Base-by-base conservation (phyloP, 2,888 invertebrate genomes). In the Spodoptera exigua region DNA sequence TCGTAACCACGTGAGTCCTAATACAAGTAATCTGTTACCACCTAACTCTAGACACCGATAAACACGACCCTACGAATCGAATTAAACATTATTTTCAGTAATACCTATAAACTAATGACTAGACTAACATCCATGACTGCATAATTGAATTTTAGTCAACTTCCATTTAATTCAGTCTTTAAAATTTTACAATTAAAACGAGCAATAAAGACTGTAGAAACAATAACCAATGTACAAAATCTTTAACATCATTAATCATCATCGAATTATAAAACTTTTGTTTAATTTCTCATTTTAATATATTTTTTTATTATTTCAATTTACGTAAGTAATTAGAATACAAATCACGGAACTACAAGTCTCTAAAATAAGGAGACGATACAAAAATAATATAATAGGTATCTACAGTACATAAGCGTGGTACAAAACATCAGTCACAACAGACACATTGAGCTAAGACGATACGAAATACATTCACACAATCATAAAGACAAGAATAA, bases 121-220 rank as follows among this genome's bases (percentile, higher is more conserved):
- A 86, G 67, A 81, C 81, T 86, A 89, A 89, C 83, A 86, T 87
- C 79, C 82, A 90, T 86, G 90, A 92, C 90, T 88, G 87, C 84
- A 76, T 92, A 92, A 93, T 93, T 92, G 91, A 92, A 90, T 91
- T 89, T 81, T 87, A 88, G 83, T 89, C 86, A 88, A 88, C 84
- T 88, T 87, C 84, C 83, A 84, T 90, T 89, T 86, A 89, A 86
- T 91, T 93, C 93, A 93, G 93, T 93, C 93, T 93, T 93, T 91
- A 90, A 86, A 88, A 88, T 89, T 91, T 86, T 88, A 87, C 82
- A 88, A 89, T 88, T 86, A 89, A 67, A 88, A 87, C 81, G 79
- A 89, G 76, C 83, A 86, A 82, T 74, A 77, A 82, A 80, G 79
- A 84, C 81, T 79, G 80, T 71, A 60, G 77, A 81, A 80, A 85